Base-by-base conservation (phyloP, 1,140 invertebrate species). In the Theocolax elegans region DNA sequence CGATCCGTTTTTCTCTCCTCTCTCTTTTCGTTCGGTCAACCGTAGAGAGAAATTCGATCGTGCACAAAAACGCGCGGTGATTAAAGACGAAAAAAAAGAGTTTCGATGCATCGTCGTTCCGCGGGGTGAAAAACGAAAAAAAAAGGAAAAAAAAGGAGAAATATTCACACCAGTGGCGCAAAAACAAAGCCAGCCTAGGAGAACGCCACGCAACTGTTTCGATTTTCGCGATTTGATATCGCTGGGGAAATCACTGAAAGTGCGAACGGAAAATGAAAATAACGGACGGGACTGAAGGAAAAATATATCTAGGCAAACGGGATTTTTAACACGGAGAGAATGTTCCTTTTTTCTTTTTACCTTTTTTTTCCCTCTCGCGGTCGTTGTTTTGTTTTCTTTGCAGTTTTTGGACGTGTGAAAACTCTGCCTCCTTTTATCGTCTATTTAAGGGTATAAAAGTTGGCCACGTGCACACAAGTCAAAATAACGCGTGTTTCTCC, bases 211-310 rank as follows among this genome's bases (percentile, higher is more conserved):
- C 64, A 54, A 69, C 59, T 48, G 67, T 48, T 70, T 70, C 60
- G 60, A 70, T 70, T 38, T 40, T 56, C 53, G 62, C 53, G 54
- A 66, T 71, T 71, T 58, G 63, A 71, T 66, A 66, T 71, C 71
- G 31, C 71, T 67, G 23, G 65, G 71, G 65, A 72, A 72, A 72
- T 71, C 69, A 66, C 25, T 42, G 62, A 49, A 54, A 60, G 63
- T 60, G 69, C 35, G 46, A 71, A 53, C 46, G 19, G 48, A 71
- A 59, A 65, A 65, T 66, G 54, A 58, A 71, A 71, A 65, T 60
- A 66, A 38, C 31, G 44, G 17, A 38, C 1, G 12, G 23, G 2
- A 25, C 10, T 17, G 19, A 17, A n/a, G 8, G 46, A 53, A 1
- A 27, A 46, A 42, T 23, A 27, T 8, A 63, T 63, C 23, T 10